Evolutionary conservation across 2,797 vertebrate genomes (phyloP), one percentile per base, ranked within the genome.

Genomic region (Gallinago stenura): DNA sequence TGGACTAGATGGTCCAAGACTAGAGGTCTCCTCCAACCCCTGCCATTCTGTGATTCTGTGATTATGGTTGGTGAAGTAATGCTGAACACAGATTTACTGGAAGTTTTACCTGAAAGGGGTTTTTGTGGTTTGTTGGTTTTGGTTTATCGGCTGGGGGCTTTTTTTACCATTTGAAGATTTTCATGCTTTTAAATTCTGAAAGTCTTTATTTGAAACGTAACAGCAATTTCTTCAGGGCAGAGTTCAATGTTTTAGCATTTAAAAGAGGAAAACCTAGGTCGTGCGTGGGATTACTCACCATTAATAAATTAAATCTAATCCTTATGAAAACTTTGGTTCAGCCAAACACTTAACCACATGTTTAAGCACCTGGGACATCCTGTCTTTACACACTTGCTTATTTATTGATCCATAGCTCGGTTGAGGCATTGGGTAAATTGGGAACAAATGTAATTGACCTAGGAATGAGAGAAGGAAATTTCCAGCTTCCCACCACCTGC

Each of bases 331-430:
- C 37, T 75, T 21, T 5, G 30, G 68, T 75, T 61, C 50, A 86
- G 45, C 77, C 81, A 87, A 94, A 51, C 69, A 62, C 64, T 84
- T 56, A 70, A 83, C 46, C 87, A 64, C 87, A 62, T 5, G 64
- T 93, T 89, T 73, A 41, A 95, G 84, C 68, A 82, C 41, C 45
- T 93, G 83, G 88, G 72, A 87, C 46, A 84, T 83, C 71, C 75
- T 72, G 58, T 91, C 57, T 60, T 94, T 45, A 37, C 16, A 5
- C 58, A 58, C 58, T 73, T 83, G 39, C 33, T 69, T 6, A n/a
- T 57, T 41, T 75, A 37, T 73, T 57, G 84, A 85, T 68, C 73
- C 53, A 18, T 69, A 31, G 7, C 54, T 76, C 3, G 5, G 10
- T 22, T 65, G 35, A 15, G 35, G 13, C 31, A 37, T 1, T 1